These are phyloP conservation scores for Mesorhabditis belari DNA, from an alignment of 2,888 invertebrate genomes.

Conservation along the genomic window DNA sequence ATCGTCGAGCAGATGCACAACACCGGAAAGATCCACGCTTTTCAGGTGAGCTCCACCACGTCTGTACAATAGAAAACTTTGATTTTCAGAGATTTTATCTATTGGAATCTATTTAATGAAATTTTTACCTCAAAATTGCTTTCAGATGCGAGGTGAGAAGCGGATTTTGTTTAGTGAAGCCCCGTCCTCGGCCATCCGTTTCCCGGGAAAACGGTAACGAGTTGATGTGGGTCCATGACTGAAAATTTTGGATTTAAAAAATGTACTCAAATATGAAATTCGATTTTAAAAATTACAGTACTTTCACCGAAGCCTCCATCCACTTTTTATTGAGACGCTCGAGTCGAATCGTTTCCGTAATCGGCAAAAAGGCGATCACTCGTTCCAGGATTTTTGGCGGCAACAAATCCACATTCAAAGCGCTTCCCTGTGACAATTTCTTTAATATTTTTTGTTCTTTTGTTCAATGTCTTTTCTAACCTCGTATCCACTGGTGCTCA, in stretches of 20 bases:
- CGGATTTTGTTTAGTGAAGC: constrained; percentile 36
- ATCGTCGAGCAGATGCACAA: constrained; percentile 44
- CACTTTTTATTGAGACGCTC: constrained; percentile 49
- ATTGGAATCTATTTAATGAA: constrained; percentile 10
- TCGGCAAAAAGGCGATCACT: constrained; percentile 38
- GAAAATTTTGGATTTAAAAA: constrained; percentile 7
- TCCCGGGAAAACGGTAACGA: constrained; percentile 27
- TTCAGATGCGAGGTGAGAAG: constrained; percentile 39
- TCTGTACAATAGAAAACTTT: constrained; percentile 2
- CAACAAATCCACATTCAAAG: constrained; percentile 32
- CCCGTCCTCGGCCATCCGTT: constrained; percentile 11
- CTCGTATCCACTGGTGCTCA: constrained; percentile 1
- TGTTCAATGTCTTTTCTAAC: background rate
- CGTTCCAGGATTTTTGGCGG: constrained; percentile 30
- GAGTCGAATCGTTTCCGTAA: constrained; percentile 43
- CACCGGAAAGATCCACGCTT: constrained; percentile 42
- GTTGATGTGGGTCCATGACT: constrained; percentile 37
- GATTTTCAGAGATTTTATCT: constrained; percentile 21
- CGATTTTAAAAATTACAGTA: too few species aligned
- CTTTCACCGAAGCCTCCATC: constrained; percentile 46
- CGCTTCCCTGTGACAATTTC: constrained; percentile 4
- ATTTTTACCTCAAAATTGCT: constrained; percentile 13
- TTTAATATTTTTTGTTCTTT: background rate
- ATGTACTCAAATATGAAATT: too few species aligned
- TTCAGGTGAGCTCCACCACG: constrained; percentile 27